These are phyloP conservation scores for Lophura nycthemera DNA, from an alignment of 2,113 vertebrate genomes.

Conservation along the genomic window DNA sequence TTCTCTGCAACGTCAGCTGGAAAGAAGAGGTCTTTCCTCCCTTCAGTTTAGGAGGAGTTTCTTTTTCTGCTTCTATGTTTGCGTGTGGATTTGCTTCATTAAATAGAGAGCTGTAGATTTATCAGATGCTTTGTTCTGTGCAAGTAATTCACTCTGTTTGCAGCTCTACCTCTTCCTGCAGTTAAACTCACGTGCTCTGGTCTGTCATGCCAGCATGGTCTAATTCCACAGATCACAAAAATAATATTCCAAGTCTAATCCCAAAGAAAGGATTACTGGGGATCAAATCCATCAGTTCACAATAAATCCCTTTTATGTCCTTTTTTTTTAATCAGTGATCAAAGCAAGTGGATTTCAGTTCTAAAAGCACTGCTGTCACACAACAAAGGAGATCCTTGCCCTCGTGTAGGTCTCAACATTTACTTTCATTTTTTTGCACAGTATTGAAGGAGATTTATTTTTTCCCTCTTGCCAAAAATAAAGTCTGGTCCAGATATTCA, in stretches of 20 bases:
- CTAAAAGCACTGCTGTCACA: background rate
- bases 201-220: background rate
- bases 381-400: conserved; percentile 34
- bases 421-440: conserved; percentile 9
- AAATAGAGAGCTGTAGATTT: conserved; percentile 41
- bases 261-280: conserved; percentile 45
- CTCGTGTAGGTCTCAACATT: conserved; percentile 12
- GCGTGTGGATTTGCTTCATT: background rate
- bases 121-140: conserved; percentile 45
- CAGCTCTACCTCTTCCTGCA: conserved; percentile 34
- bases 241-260: conserved; percentile 59
- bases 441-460: conserved; percentile 54
- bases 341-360: conserved; percentile 41
- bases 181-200: conserved; percentile 22
- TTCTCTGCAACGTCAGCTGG: fast-evolving
- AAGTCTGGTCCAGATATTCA: conserved; percentile 46
- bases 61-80: background rate
- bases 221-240: conserved; percentile 60
- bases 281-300: conserved; percentile 47
- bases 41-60: background rate
- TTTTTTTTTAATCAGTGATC: background rate
- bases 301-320: conserved; percentile 29
- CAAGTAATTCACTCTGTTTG: conserved; percentile 17
- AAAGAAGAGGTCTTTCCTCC: background rate
- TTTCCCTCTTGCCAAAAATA: conserved; percentile 39